Evolutionary conservation across 2,797 vertebrate genomes (phyloP), one percentile per base, ranked within the genome.

Genomic region (Spinus olivaceus): DNA sequence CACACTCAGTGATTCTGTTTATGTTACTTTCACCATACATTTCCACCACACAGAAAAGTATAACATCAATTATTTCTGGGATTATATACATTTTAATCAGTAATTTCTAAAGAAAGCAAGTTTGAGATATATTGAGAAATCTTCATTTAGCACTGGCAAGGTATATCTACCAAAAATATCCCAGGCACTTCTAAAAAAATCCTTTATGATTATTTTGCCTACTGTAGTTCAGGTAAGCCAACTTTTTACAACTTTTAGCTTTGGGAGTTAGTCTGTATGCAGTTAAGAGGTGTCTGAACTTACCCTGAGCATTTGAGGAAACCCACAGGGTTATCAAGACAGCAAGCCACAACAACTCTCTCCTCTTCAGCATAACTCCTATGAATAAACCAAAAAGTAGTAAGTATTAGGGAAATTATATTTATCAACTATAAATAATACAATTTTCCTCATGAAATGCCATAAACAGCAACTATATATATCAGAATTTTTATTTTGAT

Each of bases 331-430:
- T 96, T 81, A 98, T 90, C 79, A 98, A 97, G 83, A 98, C 56
- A 83, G 98, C 97, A 91, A 98, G 91, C 97, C 98, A 98, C 93
- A 99, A 97, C 89, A 99, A 97, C 89, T 96, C 97, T 94, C 97
- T 98, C 96, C 96, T 98, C 96, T 97, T 97, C 96, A 97, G 98
- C 98, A 98, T 98, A 93, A 97, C 97, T 97, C 97, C 99, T 99
- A 97, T 6, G 72, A 98, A 97, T 33, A 97, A 91, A 88, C 1
- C 57, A 91, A 81, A 87, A 79, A 23, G 10, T 3, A 70, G 10
- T 46, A 65, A 57, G 27, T 7, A 83, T 54, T 76, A 86, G 7
- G 23, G 16, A 90, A 87, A 76, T 39, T n/a, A 47, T 37, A 81
- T 66, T 78, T 92, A 61, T 77, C 27, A 59, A 4, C 28, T 49